These are phyloP conservation scores for Parasteatoda lunata DNA, from an alignment of 2,888 invertebrate genomes.

Conservation along the genomic window DNA sequence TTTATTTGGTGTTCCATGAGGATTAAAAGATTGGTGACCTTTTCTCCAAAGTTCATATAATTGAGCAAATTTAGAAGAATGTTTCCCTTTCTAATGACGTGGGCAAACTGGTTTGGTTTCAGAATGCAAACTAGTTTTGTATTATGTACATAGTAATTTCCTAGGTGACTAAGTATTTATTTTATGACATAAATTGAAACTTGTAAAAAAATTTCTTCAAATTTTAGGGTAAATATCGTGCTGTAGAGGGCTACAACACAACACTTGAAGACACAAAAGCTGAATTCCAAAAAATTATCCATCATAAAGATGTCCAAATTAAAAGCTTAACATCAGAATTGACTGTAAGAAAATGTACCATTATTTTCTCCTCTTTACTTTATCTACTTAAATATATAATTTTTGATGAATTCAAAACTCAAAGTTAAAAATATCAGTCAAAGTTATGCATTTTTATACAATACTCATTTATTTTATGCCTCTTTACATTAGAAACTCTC, in stretches of 20 bases:
- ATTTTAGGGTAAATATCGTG: constrained; percentile 27
- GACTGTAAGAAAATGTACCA: not conserved
- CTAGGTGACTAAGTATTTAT: not conserved
- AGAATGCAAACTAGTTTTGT: not conserved
- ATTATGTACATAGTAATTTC: not conserved
- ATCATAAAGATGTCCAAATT: constrained; percentile 40
- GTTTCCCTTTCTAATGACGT: no score
- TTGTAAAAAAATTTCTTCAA: not conserved
- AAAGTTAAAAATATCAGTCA: not conserved
- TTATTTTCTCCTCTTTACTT: not conserved
- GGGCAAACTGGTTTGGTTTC: not conserved
- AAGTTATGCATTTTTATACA: constrained; percentile 1
- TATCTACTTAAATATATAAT: not conserved
- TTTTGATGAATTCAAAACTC: not conserved
- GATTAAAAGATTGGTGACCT: no score
- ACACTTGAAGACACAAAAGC: constrained; percentile 40
- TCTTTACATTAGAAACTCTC: not conserved
- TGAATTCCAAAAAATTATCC: constrained; percentile 33
- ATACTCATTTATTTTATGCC: not conserved
- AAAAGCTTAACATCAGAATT: constrained; percentile 33
- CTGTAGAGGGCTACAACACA: constrained; percentile 51
- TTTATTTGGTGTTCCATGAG: not conserved
- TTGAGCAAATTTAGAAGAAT: no score
- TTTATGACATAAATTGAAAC: not conserved
- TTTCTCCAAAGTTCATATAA: no score